A percentile compares a stretch with the other conserved stretches of the same genome.
Evolutionary conservation across 2,888 invertebrate species (phyloP).

Genomic region (Platycheirus albimanus): DNA sequence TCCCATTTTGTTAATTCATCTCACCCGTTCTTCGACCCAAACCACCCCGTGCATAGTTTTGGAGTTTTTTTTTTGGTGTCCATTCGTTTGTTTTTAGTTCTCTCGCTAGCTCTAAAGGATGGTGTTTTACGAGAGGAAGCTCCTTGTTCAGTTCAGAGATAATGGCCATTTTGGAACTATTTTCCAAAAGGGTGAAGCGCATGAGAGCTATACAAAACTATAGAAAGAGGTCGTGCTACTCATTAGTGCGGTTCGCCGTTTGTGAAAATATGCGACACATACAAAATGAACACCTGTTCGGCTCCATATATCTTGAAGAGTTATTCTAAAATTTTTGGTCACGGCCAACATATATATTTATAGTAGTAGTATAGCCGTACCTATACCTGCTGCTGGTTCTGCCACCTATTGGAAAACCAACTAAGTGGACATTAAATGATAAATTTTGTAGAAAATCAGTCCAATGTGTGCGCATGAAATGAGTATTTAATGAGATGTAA

Average conservation of each 20-base stretch:
- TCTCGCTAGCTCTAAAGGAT: slow-evolving; percentile 7
- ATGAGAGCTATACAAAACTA: background rate
- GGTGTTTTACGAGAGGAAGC: slow-evolving; percentile 26
- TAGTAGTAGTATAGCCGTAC: background rate
- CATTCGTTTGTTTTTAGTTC: slow-evolving; percentile 37
- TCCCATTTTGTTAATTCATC: slow-evolving; percentile 38
- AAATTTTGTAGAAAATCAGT: slow-evolving; percentile 55
- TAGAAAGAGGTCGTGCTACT: slow-evolving; percentile 60
- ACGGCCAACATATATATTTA: slow-evolving; percentile 68
- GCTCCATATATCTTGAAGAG: slow-evolving; percentile 83
- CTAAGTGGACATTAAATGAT: slow-evolving; percentile 73
- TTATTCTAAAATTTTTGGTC: slow-evolving; percentile 82
- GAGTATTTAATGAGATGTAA: slow-evolving; percentile 50
- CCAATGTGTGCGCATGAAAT: slow-evolving; percentile 11
- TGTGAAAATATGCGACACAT: slow-evolving; percentile 65
- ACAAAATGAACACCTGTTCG: slow-evolving; percentile 81
- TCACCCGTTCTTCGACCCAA: no score
- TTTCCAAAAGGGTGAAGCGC: slow-evolving; percentile 13
- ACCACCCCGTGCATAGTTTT: slow-evolving; percentile 55
- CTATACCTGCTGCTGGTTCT: no score
- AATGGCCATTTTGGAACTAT: slow-evolving; percentile 66
- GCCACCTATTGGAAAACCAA: slow-evolving; percentile 52
- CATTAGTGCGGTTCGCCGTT: slow-evolving; percentile 63
- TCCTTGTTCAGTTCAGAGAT: slow-evolving; percentile 47
- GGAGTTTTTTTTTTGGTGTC: slow-evolving; percentile 19